Percentiles rank a stretch among this genome's conserved stretches.
phyloP scores from a whole-genome alignment of 2,888 invertebrate genomes.

The Cryptocheilus praepositus region DNA sequence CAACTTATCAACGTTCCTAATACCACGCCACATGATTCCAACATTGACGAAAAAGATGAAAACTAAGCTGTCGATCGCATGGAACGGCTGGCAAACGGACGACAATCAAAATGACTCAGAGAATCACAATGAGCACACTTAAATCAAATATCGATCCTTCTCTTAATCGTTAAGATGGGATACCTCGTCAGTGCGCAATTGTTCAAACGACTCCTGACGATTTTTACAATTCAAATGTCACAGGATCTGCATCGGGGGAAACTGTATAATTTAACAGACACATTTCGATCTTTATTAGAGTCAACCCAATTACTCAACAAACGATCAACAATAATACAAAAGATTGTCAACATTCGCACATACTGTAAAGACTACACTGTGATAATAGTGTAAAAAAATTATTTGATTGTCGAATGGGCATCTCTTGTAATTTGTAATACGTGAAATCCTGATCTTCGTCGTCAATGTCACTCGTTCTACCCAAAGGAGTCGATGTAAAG shows the following conservation, averaged over 20 bases:
- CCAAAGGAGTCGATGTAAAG: too few species aligned
- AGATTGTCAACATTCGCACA: not conserved
- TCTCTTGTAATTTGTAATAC: not conserved
- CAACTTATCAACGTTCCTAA: conserved; percentile 96
- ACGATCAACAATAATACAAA: not conserved
- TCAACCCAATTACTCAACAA: too few species aligned
- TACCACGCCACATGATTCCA: conserved; percentile 94
- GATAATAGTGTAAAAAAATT: not conserved
- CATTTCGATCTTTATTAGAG: too few species aligned
- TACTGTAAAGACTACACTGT: not conserved
- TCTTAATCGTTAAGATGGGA: conserved; percentile 1
- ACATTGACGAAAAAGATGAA: conserved; percentile 90
- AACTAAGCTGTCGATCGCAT: conserved; percentile 80
- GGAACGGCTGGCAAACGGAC: conserved; percentile 77
- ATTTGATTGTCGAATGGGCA: not conserved
- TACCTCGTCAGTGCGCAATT: too few species aligned
- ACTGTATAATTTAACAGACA: too few species aligned
- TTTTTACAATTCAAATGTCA: too few species aligned
- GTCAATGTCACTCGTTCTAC: too few species aligned
- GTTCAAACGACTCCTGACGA: too few species aligned
- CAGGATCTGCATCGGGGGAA: too few species aligned
- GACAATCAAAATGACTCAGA: conserved; percentile 60
- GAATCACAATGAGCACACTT: conserved; percentile 44
- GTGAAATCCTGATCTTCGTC: too few species aligned
- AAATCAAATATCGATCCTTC: conserved; percentile 10